These are phyloP conservation scores for human (Homo sapiens) DNA, from an alignment of 2,113 vertebrate species.

Conservation along the genomic window GRCh38 chr16:11632001-11632500, in stretches of 20 bases:
- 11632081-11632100: too few relatives aligned
- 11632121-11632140: too few relatives aligned
- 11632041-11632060: too few relatives aligned
- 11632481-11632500: rapidly evolving
- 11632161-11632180: background rate
- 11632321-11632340: background rate
- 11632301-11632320: background rate
- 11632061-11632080: too few relatives aligned
- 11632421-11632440: background rate
- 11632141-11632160: too few relatives aligned
- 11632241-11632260: background rate
- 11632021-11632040: too few relatives aligned
- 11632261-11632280: too few relatives aligned
- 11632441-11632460: background rate
- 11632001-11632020: too few relatives aligned
- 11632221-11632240: rapidly evolving
- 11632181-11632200: background rate
- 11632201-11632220: background rate
- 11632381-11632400: background rate
- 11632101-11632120: too few relatives aligned
- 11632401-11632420: background rate
- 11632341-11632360: background rate
- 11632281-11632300: too few relatives aligned
- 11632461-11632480: background rate
- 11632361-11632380: background rate